Percentiles rank a stretch among this genome's conserved stretches.
Conservation (phyloP, 2,888 invertebrate genomes). For the Callosobruchus maculatus region DNA sequence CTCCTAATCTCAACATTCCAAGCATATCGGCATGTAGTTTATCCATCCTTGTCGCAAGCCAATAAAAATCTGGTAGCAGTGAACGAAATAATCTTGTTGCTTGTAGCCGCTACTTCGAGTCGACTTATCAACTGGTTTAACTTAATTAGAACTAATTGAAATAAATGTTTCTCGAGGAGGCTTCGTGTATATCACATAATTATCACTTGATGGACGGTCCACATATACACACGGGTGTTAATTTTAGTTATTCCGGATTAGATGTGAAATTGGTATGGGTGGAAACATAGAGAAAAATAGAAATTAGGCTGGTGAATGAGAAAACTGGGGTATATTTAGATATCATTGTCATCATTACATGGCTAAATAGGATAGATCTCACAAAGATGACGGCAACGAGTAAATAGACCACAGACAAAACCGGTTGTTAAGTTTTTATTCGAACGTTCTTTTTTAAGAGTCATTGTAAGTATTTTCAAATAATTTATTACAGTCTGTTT, state of each 20-base stretch:
- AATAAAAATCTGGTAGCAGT: background rate
- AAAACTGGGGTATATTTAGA: background rate
- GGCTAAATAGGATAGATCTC: background rate
- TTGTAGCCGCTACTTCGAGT: background rate
- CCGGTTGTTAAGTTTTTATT: too few species aligned
- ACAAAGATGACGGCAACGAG: too few species aligned
- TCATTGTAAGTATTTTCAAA: too few species aligned
- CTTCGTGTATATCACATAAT: background rate
- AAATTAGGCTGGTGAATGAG: background rate
- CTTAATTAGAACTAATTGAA: constrained; percentile 31
- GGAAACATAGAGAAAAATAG: background rate
- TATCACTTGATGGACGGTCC: background rate
- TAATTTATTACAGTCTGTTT: too few species aligned
- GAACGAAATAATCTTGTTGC: background rate
- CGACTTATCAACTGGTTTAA: constrained; percentile 22
- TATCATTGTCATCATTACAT: background rate
- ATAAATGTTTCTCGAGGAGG: constrained; percentile 20
- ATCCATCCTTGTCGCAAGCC: background rate
- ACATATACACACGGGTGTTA: background rate
- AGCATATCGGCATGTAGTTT: too few species aligned
- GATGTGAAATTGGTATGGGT: background rate
- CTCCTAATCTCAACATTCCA: too few species aligned
- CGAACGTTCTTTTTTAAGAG: too few species aligned
- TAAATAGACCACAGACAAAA: too few species aligned
- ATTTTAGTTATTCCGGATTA: background rate